These are phyloP conservation scores for Eupithecia insigniata DNA, from an alignment of 2,888 invertebrate genomes.

Conservation along the genomic window DNA sequence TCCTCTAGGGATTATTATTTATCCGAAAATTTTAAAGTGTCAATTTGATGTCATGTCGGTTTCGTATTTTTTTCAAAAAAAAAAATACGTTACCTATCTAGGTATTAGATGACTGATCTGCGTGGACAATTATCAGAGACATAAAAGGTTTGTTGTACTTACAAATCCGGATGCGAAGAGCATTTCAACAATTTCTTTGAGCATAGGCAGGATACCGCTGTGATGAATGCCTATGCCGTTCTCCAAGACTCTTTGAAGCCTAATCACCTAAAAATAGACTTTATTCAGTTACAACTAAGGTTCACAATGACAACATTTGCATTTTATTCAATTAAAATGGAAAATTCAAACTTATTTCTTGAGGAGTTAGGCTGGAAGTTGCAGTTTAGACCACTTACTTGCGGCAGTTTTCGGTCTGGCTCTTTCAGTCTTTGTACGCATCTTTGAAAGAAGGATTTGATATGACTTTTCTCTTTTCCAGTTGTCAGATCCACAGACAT, in stretches of 20 bases:
- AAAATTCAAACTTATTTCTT: not conserved
- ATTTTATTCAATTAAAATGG: not conserved
- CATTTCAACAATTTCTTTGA: constrained; percentile 99
- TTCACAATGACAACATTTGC: not conserved
- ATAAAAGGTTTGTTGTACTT: constrained; percentile 71
- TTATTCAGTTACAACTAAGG: not conserved
- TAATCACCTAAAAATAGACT: constrained; percentile 64
- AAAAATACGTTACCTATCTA: no score
- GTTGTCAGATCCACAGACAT: constrained; percentile 91
- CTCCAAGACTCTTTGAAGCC: constrained; percentile 78
- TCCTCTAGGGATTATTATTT: no score
- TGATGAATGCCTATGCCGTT: constrained; percentile 99
- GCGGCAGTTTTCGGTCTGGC: constrained; percentile 94
- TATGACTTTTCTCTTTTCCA: constrained; percentile 92
- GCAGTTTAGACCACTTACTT: constrained; percentile 76
- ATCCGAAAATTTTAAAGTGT: no score
- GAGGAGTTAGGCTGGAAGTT: not conserved
- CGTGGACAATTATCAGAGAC: no score
- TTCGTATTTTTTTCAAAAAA: no score
- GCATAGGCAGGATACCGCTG: constrained; percentile 97
- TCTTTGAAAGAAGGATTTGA: constrained; percentile 93
- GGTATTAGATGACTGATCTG: no score
- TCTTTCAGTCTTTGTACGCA: constrained; percentile 93
- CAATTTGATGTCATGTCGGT: no score
- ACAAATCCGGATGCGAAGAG: constrained; percentile 96